Base-by-base conservation (phyloP, 2,113 vertebrate species). In the Chaetodon auriga region DNA sequence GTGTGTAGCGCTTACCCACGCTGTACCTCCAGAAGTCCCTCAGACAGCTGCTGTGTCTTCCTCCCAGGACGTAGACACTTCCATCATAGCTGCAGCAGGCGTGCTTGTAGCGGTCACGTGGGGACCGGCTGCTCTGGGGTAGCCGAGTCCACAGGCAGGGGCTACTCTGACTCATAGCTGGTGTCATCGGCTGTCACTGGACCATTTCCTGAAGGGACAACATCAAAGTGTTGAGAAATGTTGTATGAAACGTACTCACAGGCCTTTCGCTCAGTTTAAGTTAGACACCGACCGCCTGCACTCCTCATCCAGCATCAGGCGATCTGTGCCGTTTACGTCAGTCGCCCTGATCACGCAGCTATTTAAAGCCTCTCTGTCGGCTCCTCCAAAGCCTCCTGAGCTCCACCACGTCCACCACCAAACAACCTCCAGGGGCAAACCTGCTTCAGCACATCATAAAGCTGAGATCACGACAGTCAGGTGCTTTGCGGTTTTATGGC, bases 21-120 rank as follows among this genome's bases (percentile, higher is more conserved):
- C 68, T 91, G 93, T 97, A 98, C 30, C 93, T 91, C 97, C 97
- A 98, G 81, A 97, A 96, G 90, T 98, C 97, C 35, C 92, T 85
- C 46, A 96, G 92, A 1, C 72, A 81, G 82, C 80, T 65, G 80
- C 62, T 92, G 81, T 86, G 84, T 35, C 96, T 83, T 21, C 97
- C 97, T 15, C 96, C 97, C 25, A 96, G 84, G 57, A 98, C 21
- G n/a, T 97, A 97, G 7, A 98, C 84, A 10, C 91, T 68, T 21
- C 92, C 96, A 11, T 92, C 75, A 23, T 90, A 92, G 25, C 85
- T 58, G 80, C 93, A 94, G 83, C 95, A 96, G 46, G 96, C 95
- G 0, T 97, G 97, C 45, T 96, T 97, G 60, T 90, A 96, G 38
- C 97, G 96, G 72, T 97, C 93, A 1, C 95, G 87, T 1, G 97